Percentiles rank a stretch among this genome's conserved stretches.
Evolutionary conservation across 1,140 invertebrate species (phyloP).

Genomic region (Drosophila kanapiae): DNA sequence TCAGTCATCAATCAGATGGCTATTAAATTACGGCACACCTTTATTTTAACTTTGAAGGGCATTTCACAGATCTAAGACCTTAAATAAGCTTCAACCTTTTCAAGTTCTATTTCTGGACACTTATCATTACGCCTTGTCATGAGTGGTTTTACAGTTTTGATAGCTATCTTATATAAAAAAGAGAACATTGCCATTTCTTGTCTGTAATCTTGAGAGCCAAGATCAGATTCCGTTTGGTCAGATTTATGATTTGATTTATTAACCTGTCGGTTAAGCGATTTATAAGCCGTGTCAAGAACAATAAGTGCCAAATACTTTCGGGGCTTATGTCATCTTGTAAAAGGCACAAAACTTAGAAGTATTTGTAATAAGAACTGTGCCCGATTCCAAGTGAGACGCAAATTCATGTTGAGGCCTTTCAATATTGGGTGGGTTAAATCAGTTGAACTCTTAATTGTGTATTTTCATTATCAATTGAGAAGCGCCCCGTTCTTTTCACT

Average conservation of each 20-base stretch:
- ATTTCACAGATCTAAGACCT: no score
- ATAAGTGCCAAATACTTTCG: slow-evolving; percentile 48
- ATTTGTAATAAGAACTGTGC: slow-evolving; percentile 9
- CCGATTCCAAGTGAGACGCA: slow-evolving; percentile 18
- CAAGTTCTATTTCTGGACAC: slow-evolving; percentile 14
- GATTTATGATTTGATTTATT: slow-evolving; percentile 55
- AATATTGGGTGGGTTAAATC: slow-evolving; percentile 66
- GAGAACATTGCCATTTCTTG: slow-evolving; percentile 29
- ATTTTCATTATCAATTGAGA: slow-evolving; percentile 78
- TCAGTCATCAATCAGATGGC: slow-evolving; percentile 26
- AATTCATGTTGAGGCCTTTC: slow-evolving; percentile 55
- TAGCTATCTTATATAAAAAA: slow-evolving; percentile 8
- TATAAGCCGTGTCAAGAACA: slow-evolving; percentile 32
- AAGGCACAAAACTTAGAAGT: slow-evolving; percentile 3
- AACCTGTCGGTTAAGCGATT: slow-evolving; percentile 45
- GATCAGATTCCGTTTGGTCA: neutral
- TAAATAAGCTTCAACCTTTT: neutral
- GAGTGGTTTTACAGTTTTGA: slow-evolving; percentile 13
- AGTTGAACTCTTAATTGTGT: slow-evolving; percentile 74
- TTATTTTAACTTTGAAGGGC: slow-evolving; percentile 1
- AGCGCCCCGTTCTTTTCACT: slow-evolving; percentile 39
- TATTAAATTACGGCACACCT: slow-evolving; percentile 27
- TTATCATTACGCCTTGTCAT: slow-evolving; percentile 8
- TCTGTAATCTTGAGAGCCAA: slow-evolving; percentile 8
- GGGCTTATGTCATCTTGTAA: slow-evolving; percentile 58